Conservation (phyloP, 1,140 invertebrate species). For the Subanguina moxae region DNA sequence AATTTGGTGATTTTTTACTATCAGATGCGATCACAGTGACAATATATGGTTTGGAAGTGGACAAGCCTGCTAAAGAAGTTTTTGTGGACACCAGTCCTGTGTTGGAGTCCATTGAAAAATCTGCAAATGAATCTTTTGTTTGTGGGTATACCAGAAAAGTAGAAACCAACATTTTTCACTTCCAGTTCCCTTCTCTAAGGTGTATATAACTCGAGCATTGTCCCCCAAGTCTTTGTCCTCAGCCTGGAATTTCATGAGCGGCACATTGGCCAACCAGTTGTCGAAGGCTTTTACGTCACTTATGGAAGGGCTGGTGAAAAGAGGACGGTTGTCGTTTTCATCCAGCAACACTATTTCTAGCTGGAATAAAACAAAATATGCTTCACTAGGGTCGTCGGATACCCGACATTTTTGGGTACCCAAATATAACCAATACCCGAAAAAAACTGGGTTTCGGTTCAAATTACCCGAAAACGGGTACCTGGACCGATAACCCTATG, state of each 20-base stretch:
- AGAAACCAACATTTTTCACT: constrained; percentile 24
- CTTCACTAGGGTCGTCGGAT: background rate
- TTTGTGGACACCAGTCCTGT: constrained; percentile 9
- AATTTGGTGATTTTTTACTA: constrained; percentile 2
- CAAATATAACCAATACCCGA: too few species aligned
- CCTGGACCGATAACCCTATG: too few species aligned
- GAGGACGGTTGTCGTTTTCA: constrained; percentile 37
- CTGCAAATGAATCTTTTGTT: too few species aligned
- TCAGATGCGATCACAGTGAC: constrained; percentile 17
- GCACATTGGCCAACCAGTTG: constrained; percentile 28
- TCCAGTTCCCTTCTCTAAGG: constrained; percentile 6
- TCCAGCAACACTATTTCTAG: constrained; percentile 27
- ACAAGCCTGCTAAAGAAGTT: constrained; percentile 2
- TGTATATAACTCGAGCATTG: constrained; percentile 19
- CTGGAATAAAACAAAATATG: constrained; percentile 19
- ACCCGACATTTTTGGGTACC: too few species aligned
- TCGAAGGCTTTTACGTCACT: constrained; percentile 20
- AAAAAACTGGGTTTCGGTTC: too few species aligned
- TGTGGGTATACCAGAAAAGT: background rate
- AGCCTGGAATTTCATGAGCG: constrained; percentile 25
- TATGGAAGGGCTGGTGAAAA: constrained; percentile 9
- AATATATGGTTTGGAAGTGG: constrained; percentile 5
- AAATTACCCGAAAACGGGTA: too few species aligned
- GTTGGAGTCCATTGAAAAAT: constrained; percentile 15
- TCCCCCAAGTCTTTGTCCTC: constrained; percentile 27